These are phyloP conservation scores for Phoxinus phoxinus DNA, from an alignment of 2,113 vertebrate genomes.

Conservation along the genomic window DNA sequence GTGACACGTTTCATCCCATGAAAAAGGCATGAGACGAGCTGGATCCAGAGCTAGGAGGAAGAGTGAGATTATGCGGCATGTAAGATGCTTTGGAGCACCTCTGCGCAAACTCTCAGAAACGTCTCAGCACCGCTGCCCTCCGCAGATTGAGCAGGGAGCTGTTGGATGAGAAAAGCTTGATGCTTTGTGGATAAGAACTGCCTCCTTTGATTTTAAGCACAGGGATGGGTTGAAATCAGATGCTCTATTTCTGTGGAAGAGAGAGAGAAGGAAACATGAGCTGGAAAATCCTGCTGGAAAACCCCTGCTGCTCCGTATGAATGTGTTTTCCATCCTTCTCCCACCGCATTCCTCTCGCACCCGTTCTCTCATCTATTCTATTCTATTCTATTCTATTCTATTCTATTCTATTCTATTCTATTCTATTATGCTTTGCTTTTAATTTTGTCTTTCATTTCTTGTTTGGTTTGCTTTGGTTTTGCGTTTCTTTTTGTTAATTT, in stretches of 20 bases:
- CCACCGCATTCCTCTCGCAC: neutral
- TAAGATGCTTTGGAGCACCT: conserved; percentile 52
- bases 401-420: conserved; percentile 1
- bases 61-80: conserved; percentile 67
- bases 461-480: neutral
- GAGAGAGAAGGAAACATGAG: conserved; percentile 25
- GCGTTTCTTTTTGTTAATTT: neutral
- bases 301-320: conserved; percentile 22
- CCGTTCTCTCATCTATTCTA: neutral
- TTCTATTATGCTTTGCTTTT: neutral
- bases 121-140: conserved; percentile 43
- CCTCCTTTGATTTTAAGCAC: conserved; percentile 67
- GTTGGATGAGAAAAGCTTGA: conserved; percentile 59
- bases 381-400: neutral
- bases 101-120: conserved; percentile 9
- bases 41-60: conserved; percentile 71
- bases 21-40: conserved; percentile 71
- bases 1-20: conserved; percentile 64
- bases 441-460: neutral
- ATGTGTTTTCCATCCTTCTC: conserved; percentile 26
- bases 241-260: conserved; percentile 40
- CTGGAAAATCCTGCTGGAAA: conserved; percentile 46
- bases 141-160: conserved; percentile 56
- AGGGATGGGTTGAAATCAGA: conserved; percentile 49
- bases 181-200: conserved; percentile 66